Base-by-base conservation (phyloP, 2,888 invertebrate species). In the Rhopalosiphum nymphaeae region DNA sequence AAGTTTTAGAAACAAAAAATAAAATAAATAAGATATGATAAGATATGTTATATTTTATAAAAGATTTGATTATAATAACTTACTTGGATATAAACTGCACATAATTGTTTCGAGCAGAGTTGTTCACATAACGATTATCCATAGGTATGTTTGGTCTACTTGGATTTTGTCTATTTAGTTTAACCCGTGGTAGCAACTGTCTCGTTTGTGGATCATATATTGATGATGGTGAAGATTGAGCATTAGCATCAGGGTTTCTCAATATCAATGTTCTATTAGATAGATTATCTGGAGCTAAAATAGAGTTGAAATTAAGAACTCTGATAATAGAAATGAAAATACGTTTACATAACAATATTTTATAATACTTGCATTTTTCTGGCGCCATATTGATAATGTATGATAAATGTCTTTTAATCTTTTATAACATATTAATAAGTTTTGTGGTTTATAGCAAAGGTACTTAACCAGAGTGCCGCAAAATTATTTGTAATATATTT, bases 11-110 rank as follows among this genome's bases (percentile, higher is more conserved):
- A 67, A n/a, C 16, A 53, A 53, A 53, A 53, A 7, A 53, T 53
- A 53, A 53, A 53, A 53, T 53, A 53, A 53, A 46, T 46, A 46
- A 46, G 44, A 46, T 46, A 46, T 46, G 44, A 46, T 44, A 44
- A 44, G 4, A 44, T 46, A 46, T 46, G 0, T 46, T 46, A 46
- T 46, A 46, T 7, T 7, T 46, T 46, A 46, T 46, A 5, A 46
- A 7, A n/a, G n/a, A n/a, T n/a, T 67, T n/a, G n/a, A 67, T 29
- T 44, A 92, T 26, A n/a, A 49, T 7, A 61, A 87, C 61, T 94
- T 91, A 94, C 94, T 94, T 94, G 0, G 91, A 94, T 87, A 94
- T 91, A 87, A 94, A 94, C 53, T 94, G 94, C 56, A 67, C 86
- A 67, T 94, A 94, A 42, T 91, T 94, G 29, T 94, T 94, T 9